Evolutionary conservation across 2,113 vertebrate genomes (phyloP).

Genomic region (Addax nasomaculatus): DNA sequence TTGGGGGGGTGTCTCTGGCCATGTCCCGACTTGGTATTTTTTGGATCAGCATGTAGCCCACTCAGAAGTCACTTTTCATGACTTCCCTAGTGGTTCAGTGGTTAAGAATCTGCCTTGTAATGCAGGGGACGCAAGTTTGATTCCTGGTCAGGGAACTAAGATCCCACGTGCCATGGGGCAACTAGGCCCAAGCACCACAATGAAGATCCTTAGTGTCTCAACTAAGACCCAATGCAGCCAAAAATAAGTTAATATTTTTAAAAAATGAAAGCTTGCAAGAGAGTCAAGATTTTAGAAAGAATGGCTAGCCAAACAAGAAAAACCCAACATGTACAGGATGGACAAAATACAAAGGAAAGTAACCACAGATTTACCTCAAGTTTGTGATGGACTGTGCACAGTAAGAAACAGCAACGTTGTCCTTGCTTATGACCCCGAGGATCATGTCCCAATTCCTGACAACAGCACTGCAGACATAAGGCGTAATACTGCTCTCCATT

Average conservation of each 20-base stretch:
- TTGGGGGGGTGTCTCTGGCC: neutral
- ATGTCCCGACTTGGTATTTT: neutral
- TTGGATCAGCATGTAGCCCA: neutral
- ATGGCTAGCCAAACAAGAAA: neutral
- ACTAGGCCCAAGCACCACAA: neutral
- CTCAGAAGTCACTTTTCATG: neutral
- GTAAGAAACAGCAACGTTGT: neutral
- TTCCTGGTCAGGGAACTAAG: neutral
- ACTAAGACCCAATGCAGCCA: neutral
- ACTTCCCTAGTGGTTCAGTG: neutral
- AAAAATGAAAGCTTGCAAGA: neutral
- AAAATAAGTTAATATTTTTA: neutral
- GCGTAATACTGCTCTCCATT: neutral
- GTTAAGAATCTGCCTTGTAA: neutral
- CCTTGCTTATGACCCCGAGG: neutral
- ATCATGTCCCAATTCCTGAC: neutral
- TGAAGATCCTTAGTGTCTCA: neutral
- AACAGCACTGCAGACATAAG: neutral
- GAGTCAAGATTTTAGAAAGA: neutral
- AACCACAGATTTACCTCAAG: neutral
- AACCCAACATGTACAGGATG: neutral
- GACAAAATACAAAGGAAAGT: neutral
- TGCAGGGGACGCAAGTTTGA: fast-evolving
- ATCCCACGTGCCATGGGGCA: neutral
- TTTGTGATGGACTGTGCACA: neutral